These are phyloP conservation scores for Idaea biselata DNA, from an alignment of 2,888 invertebrate genomes.

Conservation along the genomic window DNA sequence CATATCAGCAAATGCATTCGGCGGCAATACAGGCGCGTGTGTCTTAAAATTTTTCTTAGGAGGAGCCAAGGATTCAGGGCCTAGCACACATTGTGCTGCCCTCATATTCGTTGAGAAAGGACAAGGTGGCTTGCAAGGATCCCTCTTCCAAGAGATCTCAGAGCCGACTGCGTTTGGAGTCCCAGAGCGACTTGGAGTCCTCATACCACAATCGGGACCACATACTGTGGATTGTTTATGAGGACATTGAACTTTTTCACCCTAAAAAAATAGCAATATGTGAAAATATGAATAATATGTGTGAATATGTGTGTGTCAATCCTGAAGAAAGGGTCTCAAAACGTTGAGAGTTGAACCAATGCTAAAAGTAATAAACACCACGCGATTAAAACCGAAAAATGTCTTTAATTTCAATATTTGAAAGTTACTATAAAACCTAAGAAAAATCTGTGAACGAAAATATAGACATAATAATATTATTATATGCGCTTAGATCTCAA, in stretches of 20 bases:
- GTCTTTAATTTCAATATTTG: too few relatives aligned
- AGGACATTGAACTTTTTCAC: conserved; percentile 40
- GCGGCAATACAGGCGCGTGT: conserved; percentile 25
- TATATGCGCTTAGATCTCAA: too few relatives aligned
- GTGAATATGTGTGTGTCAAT: too few relatives aligned
- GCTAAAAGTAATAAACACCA: too few relatives aligned
- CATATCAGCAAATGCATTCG: conserved; percentile 19
- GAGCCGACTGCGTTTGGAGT: conserved; percentile 30
- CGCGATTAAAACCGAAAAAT: too few relatives aligned
- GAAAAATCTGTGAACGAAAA: too few relatives aligned
- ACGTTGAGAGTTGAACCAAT: too few relatives aligned
- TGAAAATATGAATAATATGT: too few relatives aligned
- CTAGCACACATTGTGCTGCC: conserved; percentile 61
- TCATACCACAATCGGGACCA: conserved; percentile 48
- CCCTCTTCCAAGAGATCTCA: conserved; percentile 40
- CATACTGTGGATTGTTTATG: conserved; percentile 39
- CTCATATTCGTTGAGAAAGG: conserved; percentile 54
- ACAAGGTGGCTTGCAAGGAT: conserved; percentile 49
- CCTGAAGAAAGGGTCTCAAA: too few relatives aligned
- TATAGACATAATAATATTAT: too few relatives aligned
- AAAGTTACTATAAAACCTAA: too few relatives aligned
- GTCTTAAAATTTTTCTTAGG: conserved; percentile 15
- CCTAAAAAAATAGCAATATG: conserved; percentile 26
- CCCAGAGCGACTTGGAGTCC: conserved; percentile 18
- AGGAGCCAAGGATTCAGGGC: conserved; percentile 42